These are phyloP conservation scores for Drosophila ficusphila DNA, from an alignment of 1,140 invertebrate species.

Conservation along the genomic window DNA sequence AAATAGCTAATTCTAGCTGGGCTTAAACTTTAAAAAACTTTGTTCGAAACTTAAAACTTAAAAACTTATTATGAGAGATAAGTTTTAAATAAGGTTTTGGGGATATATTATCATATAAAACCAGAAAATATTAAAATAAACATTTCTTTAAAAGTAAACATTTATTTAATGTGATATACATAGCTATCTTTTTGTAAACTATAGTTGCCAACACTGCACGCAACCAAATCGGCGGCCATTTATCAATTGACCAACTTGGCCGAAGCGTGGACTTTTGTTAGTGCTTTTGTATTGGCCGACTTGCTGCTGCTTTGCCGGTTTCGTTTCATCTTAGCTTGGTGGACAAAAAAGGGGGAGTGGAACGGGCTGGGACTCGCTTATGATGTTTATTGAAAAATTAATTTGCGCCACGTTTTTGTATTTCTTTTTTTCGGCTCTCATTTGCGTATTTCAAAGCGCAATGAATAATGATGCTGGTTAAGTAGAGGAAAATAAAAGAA, in stretches of 20 bases:
- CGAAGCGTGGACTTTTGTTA: slow-evolving; percentile 55
- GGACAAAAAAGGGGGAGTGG: slow-evolving; percentile 1
- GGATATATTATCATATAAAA: no score
- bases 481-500: slow-evolving; percentile 48
- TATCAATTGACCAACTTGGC: slow-evolving; percentile 71
- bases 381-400: slow-evolving; percentile 83
- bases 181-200: not conserved
- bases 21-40: not conserved
- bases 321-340: slow-evolving; percentile 64
- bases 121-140: no score
- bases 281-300: slow-evolving; percentile 50
- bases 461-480: slow-evolving; percentile 76
- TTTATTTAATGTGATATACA: not conserved
- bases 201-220: slow-evolving; percentile 22
- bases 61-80: no score
- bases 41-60: no score
- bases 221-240: slow-evolving; percentile 71
- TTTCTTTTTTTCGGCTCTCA: slow-evolving; percentile 55
- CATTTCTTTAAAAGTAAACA: not conserved
- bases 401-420: slow-evolving; percentile 74
- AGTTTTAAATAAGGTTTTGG: no score
- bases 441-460: slow-evolving; percentile 80
- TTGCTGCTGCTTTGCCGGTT: slow-evolving; percentile 58
- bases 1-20: not conserved
- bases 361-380: slow-evolving; percentile 55